phyloP scores from a whole-genome alignment of 1,140 invertebrate genomes.

The Drosophila burlai region DNA sequence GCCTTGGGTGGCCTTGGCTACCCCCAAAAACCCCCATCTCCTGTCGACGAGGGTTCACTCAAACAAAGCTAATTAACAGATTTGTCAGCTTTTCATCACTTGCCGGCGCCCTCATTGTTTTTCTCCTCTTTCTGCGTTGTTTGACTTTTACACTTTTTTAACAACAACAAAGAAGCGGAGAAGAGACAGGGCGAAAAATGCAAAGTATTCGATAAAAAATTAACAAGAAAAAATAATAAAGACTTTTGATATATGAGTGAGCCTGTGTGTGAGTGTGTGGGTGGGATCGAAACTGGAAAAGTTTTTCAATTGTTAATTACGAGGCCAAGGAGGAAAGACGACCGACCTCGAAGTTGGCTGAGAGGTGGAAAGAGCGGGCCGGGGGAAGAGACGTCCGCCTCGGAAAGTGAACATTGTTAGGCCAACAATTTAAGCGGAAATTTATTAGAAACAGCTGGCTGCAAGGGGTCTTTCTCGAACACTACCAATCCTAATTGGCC shows the following conservation, averaged over 20 bases:
- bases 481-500: slow-evolving; percentile 68
- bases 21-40: neutral
- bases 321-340: slow-evolving; percentile 35
- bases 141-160: slow-evolving; percentile 79
- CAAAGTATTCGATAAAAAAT: slow-evolving; percentile 62
- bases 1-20: slow-evolving; percentile 18
- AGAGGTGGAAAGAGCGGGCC: neutral
- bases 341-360: slow-evolving; percentile 2
- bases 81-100: slow-evolving; percentile 84
- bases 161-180: slow-evolving; percentile 36
- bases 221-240: slow-evolving; percentile 28
- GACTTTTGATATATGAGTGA: slow-evolving; percentile 15
- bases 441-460: slow-evolving; percentile 77
- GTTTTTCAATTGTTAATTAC: slow-evolving; percentile 76
- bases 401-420: slow-evolving; percentile 57
- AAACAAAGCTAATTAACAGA: slow-evolving; percentile 84
- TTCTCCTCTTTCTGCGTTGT: slow-evolving; percentile 60
- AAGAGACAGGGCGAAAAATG: slow-evolving; percentile 45
- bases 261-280: slow-evolving; percentile 5
- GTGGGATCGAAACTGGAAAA: slow-evolving; percentile 46
- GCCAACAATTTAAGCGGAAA: slow-evolving; percentile 79
- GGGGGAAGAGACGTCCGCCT: neutral
- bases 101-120: slow-evolving; percentile 50
- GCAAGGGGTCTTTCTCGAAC: slow-evolving; percentile 42
- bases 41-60: slow-evolving; percentile 55